These are phyloP conservation scores for Lithophane socia DNA, from an alignment of 2,888 invertebrate genomes.

Conservation along the genomic window DNA sequence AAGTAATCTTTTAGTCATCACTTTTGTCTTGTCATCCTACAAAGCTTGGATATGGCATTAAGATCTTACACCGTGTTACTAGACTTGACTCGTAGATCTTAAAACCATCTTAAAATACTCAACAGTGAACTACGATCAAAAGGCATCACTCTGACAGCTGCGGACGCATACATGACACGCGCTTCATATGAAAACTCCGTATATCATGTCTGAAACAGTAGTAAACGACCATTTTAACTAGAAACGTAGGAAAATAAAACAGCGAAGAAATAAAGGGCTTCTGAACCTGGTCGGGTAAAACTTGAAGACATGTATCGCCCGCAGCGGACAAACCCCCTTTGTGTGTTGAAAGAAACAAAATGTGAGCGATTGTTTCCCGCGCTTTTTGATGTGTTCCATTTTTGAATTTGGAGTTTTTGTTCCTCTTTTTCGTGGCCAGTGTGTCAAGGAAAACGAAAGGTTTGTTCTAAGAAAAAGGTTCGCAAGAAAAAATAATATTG, in stretches of 20 bases:
- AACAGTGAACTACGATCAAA: slow-evolving; percentile 73
- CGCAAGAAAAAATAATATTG: slow-evolving; percentile 7
- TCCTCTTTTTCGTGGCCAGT: slow-evolving; percentile 56
- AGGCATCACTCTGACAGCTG: slow-evolving; percentile 77
- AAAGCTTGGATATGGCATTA: slow-evolving; percentile 3
- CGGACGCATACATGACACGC: slow-evolving; percentile 79
- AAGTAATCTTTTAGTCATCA: background rate
- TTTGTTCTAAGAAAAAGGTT: slow-evolving; percentile 39
- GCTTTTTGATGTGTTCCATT: slow-evolving; percentile 75
- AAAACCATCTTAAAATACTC: slow-evolving; percentile 50
- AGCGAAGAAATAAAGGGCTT: slow-evolving; percentile 68
- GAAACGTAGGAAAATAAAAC: slow-evolving; percentile 67
- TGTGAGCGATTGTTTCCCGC: slow-evolving; percentile 84
- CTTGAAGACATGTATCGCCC: slow-evolving; percentile 81
- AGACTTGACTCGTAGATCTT: slow-evolving; percentile 19
- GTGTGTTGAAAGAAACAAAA: slow-evolving; percentile 80
- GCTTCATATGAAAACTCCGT: slow-evolving; percentile 79
- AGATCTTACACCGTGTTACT: background rate
- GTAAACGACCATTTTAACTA: slow-evolving; percentile 78
- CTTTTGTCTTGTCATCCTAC: background rate
- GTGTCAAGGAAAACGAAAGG: slow-evolving; percentile 58
- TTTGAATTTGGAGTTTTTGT: slow-evolving; percentile 66
- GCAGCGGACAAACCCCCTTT: slow-evolving; percentile 81
- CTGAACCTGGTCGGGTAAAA: slow-evolving; percentile 70
- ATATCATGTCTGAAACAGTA: slow-evolving; percentile 80